Evolutionary conservation across 92 coral and sea anemone genomes (phyloP).

Genomic region (Parazoanthus atlanticus): DNA sequence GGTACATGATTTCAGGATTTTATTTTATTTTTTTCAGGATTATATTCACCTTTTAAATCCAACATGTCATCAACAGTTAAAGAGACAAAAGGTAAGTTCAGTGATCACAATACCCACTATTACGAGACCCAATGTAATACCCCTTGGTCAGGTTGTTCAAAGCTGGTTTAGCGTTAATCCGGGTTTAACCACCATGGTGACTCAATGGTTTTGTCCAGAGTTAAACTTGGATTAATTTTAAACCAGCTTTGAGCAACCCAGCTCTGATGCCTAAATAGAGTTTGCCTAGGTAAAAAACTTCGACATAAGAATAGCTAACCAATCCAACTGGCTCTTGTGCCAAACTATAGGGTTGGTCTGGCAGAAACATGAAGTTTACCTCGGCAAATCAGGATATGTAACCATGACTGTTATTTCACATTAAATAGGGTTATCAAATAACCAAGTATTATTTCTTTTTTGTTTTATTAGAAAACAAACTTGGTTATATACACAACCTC

Average conservation of each 20-base stretch:
- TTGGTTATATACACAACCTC: constrained; percentile 35
- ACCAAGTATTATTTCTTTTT: neutral
- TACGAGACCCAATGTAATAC: neutral
- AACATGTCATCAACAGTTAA: neutral
- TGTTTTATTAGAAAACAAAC: constrained; percentile 6
- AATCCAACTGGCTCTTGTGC: neutral
- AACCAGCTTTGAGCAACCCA: neutral
- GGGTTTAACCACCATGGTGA: constrained; percentile 6
- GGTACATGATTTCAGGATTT: neutral
- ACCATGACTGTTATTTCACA: neutral
- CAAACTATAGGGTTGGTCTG: neutral
- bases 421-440: no score
- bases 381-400: constrained; percentile 2
- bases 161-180: constrained; percentile 2
- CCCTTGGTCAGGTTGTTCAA: constrained; percentile 4
- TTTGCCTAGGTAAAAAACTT: neutral
- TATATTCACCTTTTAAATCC: no score
- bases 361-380: constrained; percentile 6
- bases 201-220: constrained; percentile 13
- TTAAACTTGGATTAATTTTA: constrained; percentile 9
- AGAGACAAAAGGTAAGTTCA: constrained; percentile 23
- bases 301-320: constrained; percentile 2
- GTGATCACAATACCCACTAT: constrained; percentile 14
- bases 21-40: constrained; percentile 4
- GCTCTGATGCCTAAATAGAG: neutral